These are phyloP conservation scores for Crotophaga sulcirostris DNA, from an alignment of 2,113 vertebrate species.

Conservation along the genomic window DNA sequence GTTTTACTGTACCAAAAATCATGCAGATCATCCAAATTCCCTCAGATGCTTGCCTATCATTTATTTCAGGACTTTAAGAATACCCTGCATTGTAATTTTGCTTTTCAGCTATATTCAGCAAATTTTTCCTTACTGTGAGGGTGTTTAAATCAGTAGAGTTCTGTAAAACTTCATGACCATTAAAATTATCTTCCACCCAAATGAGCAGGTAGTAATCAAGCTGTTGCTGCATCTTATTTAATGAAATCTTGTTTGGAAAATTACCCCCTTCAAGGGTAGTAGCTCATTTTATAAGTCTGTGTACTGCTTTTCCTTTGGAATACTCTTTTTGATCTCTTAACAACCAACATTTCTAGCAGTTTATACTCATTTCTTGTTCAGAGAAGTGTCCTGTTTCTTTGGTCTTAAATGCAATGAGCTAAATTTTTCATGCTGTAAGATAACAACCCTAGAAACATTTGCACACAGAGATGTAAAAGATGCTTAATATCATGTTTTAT, in stretches of 20 bases:
- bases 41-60: constrained; percentile 14
- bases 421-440: not conserved
- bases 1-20: not conserved
- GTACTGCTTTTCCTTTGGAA: not conserved
- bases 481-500: constrained; percentile 58
- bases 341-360: not conserved
- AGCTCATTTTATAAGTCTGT: not conserved
- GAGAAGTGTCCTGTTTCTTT: not conserved
- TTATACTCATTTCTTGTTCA: not conserved
- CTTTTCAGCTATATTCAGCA: not conserved
- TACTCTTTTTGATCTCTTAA: not conserved
- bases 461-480: not conserved
- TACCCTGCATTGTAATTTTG: not conserved
- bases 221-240: not conserved
- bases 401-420: constrained; percentile 16
- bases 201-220: not conserved
- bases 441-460: not conserved
- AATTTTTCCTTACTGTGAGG: not conserved
- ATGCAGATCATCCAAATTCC: not conserved
- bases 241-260: not conserved
- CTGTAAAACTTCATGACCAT: not conserved
- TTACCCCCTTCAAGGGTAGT: not conserved
- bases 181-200: constrained; percentile 19
- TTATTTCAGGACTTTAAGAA: not conserved
- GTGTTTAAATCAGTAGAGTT: constrained; percentile 18